phyloP scores from a whole-genome alignment of 1,140 invertebrate species.

The Meteorus sp. region DNA sequence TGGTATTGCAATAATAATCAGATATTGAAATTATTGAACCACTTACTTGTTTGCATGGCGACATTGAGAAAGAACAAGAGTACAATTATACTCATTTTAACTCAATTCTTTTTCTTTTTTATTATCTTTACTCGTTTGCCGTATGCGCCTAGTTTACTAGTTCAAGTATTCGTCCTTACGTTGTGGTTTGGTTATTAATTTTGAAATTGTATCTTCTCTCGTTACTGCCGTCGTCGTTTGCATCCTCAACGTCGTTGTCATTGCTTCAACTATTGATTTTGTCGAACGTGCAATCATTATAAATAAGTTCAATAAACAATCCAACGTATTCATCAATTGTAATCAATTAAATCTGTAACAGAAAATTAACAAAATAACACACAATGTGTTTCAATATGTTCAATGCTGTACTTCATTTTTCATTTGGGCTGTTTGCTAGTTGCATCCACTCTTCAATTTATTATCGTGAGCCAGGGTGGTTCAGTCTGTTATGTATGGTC shows the following conservation, averaged over 20 bases:
- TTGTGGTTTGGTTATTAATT: neutral
- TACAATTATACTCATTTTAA: constrained; percentile 29
- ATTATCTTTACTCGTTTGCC: constrained; percentile 8
- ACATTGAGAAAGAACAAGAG: constrained; percentile 43
- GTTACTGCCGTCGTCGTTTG: neutral
- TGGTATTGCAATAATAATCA: neutral
- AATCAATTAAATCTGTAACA: too few relatives aligned
- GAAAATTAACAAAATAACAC: too few relatives aligned
- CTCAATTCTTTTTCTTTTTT: neutral
- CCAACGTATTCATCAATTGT: too few relatives aligned
- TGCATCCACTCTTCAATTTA: neutral
- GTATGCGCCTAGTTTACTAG: constrained; percentile 3
- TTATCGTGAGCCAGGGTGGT: neutral
- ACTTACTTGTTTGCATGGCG: constrained; percentile 43
- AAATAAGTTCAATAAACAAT: too few relatives aligned
- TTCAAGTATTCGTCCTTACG: constrained; percentile 4
- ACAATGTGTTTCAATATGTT: too few relatives aligned
- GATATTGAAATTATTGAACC: neutral
- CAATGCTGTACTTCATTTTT: too few relatives aligned
- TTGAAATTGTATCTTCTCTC: neutral
- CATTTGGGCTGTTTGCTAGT: too few relatives aligned
- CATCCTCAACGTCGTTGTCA: neutral
- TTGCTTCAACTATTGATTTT: neutral
- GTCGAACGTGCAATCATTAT: too few relatives aligned
- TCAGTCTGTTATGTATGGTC: too few relatives aligned